These are phyloP conservation scores for Uropsilus gracilis DNA, from an alignment of 2,113 vertebrate species.

Conservation along the genomic window DNA sequence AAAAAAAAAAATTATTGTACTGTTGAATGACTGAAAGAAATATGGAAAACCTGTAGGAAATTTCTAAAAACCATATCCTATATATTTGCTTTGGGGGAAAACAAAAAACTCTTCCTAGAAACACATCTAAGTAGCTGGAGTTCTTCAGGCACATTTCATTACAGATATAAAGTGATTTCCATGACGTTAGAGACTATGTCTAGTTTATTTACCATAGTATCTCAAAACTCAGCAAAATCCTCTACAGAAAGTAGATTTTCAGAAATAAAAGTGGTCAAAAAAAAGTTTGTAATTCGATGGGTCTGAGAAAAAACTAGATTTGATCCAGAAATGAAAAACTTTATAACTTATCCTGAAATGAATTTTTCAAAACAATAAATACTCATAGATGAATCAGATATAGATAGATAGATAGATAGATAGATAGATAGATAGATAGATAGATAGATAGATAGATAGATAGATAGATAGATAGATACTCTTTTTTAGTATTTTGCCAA, in stretches of 20 bases:
- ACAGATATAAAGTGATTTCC: slow-evolving; percentile 27
- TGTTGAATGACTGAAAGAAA: slow-evolving; percentile 4
- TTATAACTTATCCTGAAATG: background rate
- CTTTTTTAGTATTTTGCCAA: background rate
- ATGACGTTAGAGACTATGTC: background rate
- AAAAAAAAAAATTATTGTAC: background rate
- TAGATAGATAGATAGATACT: background rate
- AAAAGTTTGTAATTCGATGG: background rate
- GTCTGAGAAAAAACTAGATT: background rate
- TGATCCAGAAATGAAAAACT: slow-evolving; percentile 4
- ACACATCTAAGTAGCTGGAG: background rate
- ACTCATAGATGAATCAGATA: background rate
- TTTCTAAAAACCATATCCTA: background rate
- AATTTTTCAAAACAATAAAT: slow-evolving; percentile 6
- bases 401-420: background rate
- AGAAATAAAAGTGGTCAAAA: background rate
- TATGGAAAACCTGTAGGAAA: background rate
- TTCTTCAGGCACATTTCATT: background rate
- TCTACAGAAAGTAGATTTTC: background rate
- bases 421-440: background rate
- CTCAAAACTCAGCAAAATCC: background rate
- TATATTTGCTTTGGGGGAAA: background rate
- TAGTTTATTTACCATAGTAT: background rate
- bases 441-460: background rate
- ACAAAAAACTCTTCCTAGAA: background rate